phyloP scores from a whole-genome alignment of 2,797 vertebrate genomes.

The Erethizon dorsatum region DNA sequence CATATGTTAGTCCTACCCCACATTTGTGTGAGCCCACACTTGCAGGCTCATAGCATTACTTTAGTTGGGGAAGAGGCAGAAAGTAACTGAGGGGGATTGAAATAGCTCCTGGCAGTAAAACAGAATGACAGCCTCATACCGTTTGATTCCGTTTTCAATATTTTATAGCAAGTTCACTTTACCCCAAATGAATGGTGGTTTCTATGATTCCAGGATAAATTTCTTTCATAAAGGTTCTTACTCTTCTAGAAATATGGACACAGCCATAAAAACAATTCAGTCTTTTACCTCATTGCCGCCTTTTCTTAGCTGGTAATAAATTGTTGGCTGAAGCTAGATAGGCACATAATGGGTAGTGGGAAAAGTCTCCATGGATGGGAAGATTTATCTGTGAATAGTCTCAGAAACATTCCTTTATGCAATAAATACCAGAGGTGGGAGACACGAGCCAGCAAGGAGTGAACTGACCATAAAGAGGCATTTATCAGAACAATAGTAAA shows the following conservation, averaged over 20 bases:
- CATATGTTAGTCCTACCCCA: neutral
- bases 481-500: constrained; percentile 82
- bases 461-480: constrained; percentile 76
- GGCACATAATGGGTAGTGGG: constrained; percentile 86
- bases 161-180: constrained; percentile 84
- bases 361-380: constrained; percentile 84
- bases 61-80: constrained; percentile 56
- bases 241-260: constrained; percentile 87
- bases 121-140: constrained; percentile 70
- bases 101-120: constrained; percentile 76
- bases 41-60: neutral
- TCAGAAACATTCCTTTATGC: constrained; percentile 78
- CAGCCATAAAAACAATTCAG: constrained; percentile 86
- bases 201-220: constrained; percentile 83
- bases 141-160: constrained; percentile 82
- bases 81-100: constrained; percentile 54
- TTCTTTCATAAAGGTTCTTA: constrained; percentile 86
- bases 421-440: constrained; percentile 82
- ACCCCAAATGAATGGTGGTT: constrained; percentile 76
- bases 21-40: neutral
- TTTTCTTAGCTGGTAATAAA: constrained; percentile 87
- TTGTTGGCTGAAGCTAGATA: constrained; percentile 81
- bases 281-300: constrained; percentile 85
- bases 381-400: constrained; percentile 86
- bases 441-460: constrained; percentile 78